Conservation (phyloP, 2,113 vertebrate species). For the Chlorodrepanis virens region DNA sequence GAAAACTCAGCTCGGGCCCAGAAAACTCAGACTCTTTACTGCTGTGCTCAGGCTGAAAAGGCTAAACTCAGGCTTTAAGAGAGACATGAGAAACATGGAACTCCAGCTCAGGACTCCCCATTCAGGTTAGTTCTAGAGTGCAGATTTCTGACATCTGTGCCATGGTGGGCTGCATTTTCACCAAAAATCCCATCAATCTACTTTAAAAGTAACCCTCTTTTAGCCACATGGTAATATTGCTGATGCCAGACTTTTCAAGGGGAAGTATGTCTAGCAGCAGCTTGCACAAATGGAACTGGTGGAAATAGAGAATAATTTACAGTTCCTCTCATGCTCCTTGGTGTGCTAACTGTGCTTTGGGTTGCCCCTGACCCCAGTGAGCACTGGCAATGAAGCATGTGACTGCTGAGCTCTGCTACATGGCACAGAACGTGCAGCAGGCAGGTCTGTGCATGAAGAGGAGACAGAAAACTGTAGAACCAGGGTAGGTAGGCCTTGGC, state of each 20-base stretch:
- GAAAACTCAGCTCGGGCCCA: background rate
- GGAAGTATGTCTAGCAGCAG: background rate
- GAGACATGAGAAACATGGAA: background rate
- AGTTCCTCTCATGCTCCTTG: background rate
- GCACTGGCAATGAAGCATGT: background rate
- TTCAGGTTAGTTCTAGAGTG: background rate
- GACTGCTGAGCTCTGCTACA: background rate
- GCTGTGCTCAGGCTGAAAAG: background rate
- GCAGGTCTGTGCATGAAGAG: background rate
- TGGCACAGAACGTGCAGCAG: background rate
- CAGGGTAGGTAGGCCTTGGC: background rate
- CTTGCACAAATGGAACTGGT: background rate
- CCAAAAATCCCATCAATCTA: background rate
- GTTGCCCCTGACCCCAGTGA: fast-evolving
- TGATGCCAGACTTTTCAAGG: background rate
- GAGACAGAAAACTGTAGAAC: background rate
- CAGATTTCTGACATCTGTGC: background rate
- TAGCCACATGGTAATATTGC: background rate
- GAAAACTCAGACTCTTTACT: background rate
- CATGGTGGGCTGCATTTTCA: background rate
- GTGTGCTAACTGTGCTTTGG: background rate
- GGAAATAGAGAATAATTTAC: background rate
- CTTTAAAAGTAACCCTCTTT: background rate
- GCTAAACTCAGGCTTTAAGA: background rate
- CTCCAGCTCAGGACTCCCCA: background rate